A percentile compares a stretch with the other conserved stretches of the same genome.
These are phyloP conservation scores for Heteromormyrus szaboi DNA, from an alignment of 2,797 vertebrate genomes.

Conservation along the genomic window DNA sequence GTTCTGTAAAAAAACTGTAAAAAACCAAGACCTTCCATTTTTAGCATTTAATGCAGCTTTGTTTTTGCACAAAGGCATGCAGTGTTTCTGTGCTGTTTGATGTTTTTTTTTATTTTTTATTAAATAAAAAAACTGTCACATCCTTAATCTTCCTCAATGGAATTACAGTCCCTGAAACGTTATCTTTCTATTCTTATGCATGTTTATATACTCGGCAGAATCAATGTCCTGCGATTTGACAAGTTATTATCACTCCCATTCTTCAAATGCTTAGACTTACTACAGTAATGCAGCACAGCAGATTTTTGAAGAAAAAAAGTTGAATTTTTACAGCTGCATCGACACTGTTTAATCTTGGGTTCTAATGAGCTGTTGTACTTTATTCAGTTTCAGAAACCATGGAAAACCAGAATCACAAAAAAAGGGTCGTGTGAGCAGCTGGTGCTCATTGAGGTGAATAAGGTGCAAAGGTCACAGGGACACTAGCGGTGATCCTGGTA, in stretches of 20 bases:
- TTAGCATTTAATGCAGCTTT: background rate
- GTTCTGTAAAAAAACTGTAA: background rate
- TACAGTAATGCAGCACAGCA: constrained; percentile 18
- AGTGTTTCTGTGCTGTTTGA: constrained; percentile 5
- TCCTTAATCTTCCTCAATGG: constrained; percentile 27
- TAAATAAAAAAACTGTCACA: constrained; percentile 21
- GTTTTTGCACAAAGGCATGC: background rate
- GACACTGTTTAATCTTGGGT: constrained; percentile 5
- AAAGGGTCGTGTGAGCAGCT: background rate
- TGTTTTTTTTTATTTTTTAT: constrained; percentile 1
- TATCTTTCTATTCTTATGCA: constrained; percentile 29
- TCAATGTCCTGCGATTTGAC: constrained; percentile 31
- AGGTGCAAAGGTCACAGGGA: background rate
- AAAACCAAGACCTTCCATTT: background rate
- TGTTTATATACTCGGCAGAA: constrained; percentile 32
- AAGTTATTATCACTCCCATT: constrained; percentile 33
- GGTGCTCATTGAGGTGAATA: background rate
- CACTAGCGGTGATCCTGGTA: background rate
- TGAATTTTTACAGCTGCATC: constrained; percentile 17
- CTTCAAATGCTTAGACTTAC: constrained; percentile 25
- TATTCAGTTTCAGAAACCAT: constrained; percentile 9
- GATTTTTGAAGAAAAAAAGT: constrained; percentile 9
- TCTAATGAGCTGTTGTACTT: constrained; percentile 17
- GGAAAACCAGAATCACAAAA: background rate
- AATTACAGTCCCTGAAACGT: constrained; percentile 31